Evolutionary conservation across 2,888 invertebrate genomes (phyloP).

Genomic region (Pogonocherus hispidulus): DNA sequence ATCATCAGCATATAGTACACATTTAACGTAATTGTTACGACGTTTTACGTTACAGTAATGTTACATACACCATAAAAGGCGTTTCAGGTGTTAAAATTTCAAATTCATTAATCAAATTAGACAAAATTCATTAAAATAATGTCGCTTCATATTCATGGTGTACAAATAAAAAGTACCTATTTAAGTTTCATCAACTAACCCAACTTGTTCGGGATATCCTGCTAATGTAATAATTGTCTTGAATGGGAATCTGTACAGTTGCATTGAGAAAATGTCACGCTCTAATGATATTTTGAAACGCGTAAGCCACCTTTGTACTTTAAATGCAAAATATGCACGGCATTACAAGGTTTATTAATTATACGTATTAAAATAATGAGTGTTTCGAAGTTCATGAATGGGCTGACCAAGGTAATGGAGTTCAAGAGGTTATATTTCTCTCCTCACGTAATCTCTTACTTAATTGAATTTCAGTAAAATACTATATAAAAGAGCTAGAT

Average conservation of each 20-base stretch:
- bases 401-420: background rate
- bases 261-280: background rate
- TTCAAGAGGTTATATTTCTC: background rate
- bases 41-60: too few relatives aligned
- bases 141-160: too few relatives aligned
- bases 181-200: too few relatives aligned
- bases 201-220: too few relatives aligned
- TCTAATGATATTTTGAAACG: background rate
- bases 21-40: too few relatives aligned
- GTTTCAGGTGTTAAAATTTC: too few relatives aligned
- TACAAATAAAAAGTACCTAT: too few relatives aligned
- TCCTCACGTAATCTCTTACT: background rate
- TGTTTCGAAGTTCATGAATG: conserved; percentile 4
- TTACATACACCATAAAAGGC: too few relatives aligned
- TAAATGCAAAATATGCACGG: background rate
- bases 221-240: too few relatives aligned
- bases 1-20: too few relatives aligned
- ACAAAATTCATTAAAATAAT: too few relatives aligned
- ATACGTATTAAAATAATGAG: background rate
- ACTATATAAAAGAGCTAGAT: background rate
- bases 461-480: background rate
- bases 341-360: conserved; percentile 8
- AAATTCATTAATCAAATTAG: too few relatives aligned
- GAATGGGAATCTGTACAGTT: background rate
- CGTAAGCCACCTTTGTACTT: background rate